phyloP scores from a whole-genome alignment of 2,888 invertebrate species.

The Chydorus sphaericus region DNA sequence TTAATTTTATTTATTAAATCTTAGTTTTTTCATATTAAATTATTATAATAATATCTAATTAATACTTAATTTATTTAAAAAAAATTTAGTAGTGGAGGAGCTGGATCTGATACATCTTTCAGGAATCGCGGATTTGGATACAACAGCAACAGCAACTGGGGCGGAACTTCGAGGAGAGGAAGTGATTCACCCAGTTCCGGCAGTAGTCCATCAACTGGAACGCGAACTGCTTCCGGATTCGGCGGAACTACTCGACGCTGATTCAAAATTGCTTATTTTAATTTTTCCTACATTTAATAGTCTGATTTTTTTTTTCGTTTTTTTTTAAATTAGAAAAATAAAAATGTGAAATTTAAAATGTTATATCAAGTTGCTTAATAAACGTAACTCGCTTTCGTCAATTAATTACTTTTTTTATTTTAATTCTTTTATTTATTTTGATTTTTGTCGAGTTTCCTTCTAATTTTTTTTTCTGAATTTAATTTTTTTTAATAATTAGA shows the following conservation, averaged over 20 bases:
- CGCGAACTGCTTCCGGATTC: constrained; percentile 20
- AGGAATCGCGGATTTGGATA: neutral
- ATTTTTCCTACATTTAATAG: neutral
- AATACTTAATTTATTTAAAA: neutral
- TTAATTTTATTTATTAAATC: neutral
- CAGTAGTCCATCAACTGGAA: constrained; percentile 16
- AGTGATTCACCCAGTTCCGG: constrained; percentile 12
- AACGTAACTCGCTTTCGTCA: too few species aligned
- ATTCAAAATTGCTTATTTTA: neutral
- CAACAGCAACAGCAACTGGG: constrained; percentile 12
- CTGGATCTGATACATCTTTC: neutral
- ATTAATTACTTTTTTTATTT: too few species aligned
- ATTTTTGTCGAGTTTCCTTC: too few species aligned
- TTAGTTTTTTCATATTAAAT: neutral
- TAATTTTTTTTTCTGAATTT: too few species aligned
- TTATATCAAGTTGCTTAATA: neutral
- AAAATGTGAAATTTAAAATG: neutral
- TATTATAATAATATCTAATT: neutral
- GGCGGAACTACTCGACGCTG: constrained; percentile 21
- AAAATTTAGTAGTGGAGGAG: neutral
- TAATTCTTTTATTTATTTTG: too few species aligned
- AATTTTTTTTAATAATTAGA: too few species aligned
- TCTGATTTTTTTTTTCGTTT: neutral
- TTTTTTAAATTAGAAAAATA: neutral
- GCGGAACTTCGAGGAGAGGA: constrained; percentile 13